These are phyloP conservation scores for Carcina quercana DNA, from an alignment of 2,888 invertebrate species.

Conservation along the genomic window DNA sequence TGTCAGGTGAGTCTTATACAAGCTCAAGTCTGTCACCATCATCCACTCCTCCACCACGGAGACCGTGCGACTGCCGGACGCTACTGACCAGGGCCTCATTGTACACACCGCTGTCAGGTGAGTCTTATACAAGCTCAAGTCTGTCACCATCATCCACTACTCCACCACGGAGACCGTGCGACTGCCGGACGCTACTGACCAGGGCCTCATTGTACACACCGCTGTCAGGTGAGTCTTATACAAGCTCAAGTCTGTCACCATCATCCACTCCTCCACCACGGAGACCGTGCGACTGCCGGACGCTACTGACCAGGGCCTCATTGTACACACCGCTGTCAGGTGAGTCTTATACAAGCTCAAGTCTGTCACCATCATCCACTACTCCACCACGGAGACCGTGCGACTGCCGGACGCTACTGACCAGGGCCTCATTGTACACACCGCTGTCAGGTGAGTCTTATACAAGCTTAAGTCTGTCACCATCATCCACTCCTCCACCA, in stretches of 20 bases:
- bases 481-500: slow-evolving; percentile 92
- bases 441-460: slow-evolving; percentile 80
- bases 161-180: slow-evolving; percentile 92
- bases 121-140: slow-evolving; percentile 87
- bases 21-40: slow-evolving; percentile 90
- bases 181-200: slow-evolving; percentile 83
- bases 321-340: slow-evolving; percentile 88
- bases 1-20: slow-evolving; percentile 78
- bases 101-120: slow-evolving; percentile 87
- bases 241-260: slow-evolving; percentile 91
- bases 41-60: slow-evolving; percentile 93
- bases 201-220: slow-evolving; percentile 87
- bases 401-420: slow-evolving; percentile 85
- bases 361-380: slow-evolving; percentile 92
- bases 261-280: slow-evolving; percentile 92
- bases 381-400: slow-evolving; percentile 91
- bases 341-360: slow-evolving; percentile 85
- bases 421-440: slow-evolving; percentile 86
- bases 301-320: slow-evolving; percentile 81
- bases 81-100: slow-evolving; percentile 82
- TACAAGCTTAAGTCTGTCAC: slow-evolving; percentile 91
- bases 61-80: slow-evolving; percentile 87
- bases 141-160: slow-evolving; percentile 92
- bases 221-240: slow-evolving; percentile 80
- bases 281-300: slow-evolving; percentile 90